Conservation (phyloP, 2,113 vertebrate genomes). For the Crocuta crocuta region DNA sequence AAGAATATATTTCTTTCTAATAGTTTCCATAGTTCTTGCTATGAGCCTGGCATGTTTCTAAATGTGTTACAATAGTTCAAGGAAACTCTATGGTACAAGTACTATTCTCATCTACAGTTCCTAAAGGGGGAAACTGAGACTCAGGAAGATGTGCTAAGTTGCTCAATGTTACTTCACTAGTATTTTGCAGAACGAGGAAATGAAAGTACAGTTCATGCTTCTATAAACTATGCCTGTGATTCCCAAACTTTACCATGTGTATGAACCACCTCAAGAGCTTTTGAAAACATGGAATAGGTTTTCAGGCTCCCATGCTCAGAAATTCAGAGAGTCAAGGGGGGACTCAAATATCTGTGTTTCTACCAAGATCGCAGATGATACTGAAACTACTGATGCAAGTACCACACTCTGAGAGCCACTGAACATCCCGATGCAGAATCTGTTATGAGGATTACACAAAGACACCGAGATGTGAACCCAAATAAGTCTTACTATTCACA, state of each 20-base stretch:
- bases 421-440: fast-evolving
- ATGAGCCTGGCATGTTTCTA: background rate
- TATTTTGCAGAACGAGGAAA: background rate
- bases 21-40: background rate
- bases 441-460: background rate
- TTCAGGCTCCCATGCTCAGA: background rate
- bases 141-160: background rate
- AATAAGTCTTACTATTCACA: fast-evolving
- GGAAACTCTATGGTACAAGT: background rate
- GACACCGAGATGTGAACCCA: background rate
- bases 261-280: background rate
- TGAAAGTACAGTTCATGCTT: background rate
- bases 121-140: background rate
- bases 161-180: background rate
- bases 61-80: background rate
- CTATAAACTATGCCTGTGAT: background rate
- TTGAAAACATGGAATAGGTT: background rate
- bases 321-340: background rate
- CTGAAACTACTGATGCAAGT: fast-evolving
- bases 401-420: background rate
- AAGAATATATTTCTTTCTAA: background rate
- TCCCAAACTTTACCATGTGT: background rate
- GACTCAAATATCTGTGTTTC: background rate
- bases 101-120: background rate
- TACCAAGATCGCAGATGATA: background rate